phyloP scores from a whole-genome alignment of 2,113 vertebrate species.

The Xenopus borealis region DNA sequence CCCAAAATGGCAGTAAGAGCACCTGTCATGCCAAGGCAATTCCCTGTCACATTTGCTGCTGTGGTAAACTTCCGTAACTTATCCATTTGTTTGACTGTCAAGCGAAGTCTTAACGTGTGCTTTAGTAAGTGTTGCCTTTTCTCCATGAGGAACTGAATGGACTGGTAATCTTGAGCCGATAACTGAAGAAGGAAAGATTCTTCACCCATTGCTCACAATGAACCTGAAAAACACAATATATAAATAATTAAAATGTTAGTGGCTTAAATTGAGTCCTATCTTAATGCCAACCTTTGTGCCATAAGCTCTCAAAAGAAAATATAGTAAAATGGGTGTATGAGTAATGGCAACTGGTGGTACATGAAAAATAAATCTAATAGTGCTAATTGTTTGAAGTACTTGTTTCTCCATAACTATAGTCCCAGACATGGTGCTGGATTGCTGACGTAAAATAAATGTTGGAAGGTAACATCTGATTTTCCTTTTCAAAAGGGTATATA shows the following conservation, averaged over 20 bases:
- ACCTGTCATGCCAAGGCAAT: slow-evolving; percentile 58
- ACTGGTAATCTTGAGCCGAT: slow-evolving; percentile 47
- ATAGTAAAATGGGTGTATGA: no score
- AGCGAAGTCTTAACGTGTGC: slow-evolving; percentile 61
- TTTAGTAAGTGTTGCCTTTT: slow-evolving; percentile 55
- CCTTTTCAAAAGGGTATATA: no score
- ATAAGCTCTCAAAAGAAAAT: no score
- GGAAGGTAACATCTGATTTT: no score
- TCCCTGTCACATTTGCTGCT: slow-evolving; percentile 57
- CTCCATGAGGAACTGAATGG: slow-evolving; percentile 52
- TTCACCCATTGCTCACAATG: background rate
- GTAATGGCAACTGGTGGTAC: no score
- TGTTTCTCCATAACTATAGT: no score
- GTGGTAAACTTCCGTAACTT: slow-evolving; percentile 57
- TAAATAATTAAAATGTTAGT: background rate
- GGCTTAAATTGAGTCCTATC: no score
- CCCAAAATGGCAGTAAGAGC: slow-evolving; percentile 64
- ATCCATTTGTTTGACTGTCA: slow-evolving; percentile 56
- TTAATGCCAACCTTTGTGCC: no score
- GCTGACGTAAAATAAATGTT: no score
- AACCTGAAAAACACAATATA: background rate
- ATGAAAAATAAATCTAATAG: no score
- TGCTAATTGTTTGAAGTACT: no score
- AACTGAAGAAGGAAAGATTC: slow-evolving; percentile 43
- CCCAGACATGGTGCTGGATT: no score